Base-by-base conservation (phyloP, 2,113 vertebrate genomes). In the Machaerirhynchus nigripectus region DNA sequence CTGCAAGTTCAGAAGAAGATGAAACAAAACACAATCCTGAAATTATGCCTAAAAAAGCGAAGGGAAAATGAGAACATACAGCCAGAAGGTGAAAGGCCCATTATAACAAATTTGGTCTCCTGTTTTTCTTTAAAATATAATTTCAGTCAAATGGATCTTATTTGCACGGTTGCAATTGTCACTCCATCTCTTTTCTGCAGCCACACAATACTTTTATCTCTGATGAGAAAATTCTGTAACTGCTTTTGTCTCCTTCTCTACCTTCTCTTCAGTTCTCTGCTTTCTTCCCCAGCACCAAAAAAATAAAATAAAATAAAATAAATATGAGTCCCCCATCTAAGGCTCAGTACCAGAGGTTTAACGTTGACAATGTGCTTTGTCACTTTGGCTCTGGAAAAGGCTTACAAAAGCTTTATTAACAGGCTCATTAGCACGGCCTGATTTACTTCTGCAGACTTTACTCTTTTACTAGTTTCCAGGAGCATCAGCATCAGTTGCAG, bases 351-450 rank as follows among this genome's bases (percentile, higher is more conserved):
- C 35, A 70, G 79, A 91, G 90, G 76, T 96, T 90, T 96, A 84
- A 84, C 0, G 46, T 78, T 93, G 94, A 96, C 96, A 96, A 78
- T 52, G 79, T 77, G 46, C 78, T 97, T 95, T 97, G 96, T 97
- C 95, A 96, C 94, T 93, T 85, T 91, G 85, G 88, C 96, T 95
- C 60, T 91, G 75, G 89, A 95, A 96, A 95, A 96, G 93, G 86
- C 96, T 96, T 96, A 97, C 97, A 95, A 97, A 97, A 97, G 94
- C 95, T 97, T 97, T 96, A 97, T 98, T 98, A 98, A 96, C 96
- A 96, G 96, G 94, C 97, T 97, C 97, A 97, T 98, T 98, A 97
- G 97, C 94, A 97, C 91, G 82, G 95, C 94, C 97, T 97, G 97
- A 97, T 97, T 98, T 97, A 97, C 97, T 97, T 96, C 93, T 96